Percentiles rank a stretch among this genome's conserved stretches.
These are phyloP conservation scores for Tromatobia lineatoria DNA, from an alignment of 2,888 invertebrate species.

Conservation along the genomic window DNA sequence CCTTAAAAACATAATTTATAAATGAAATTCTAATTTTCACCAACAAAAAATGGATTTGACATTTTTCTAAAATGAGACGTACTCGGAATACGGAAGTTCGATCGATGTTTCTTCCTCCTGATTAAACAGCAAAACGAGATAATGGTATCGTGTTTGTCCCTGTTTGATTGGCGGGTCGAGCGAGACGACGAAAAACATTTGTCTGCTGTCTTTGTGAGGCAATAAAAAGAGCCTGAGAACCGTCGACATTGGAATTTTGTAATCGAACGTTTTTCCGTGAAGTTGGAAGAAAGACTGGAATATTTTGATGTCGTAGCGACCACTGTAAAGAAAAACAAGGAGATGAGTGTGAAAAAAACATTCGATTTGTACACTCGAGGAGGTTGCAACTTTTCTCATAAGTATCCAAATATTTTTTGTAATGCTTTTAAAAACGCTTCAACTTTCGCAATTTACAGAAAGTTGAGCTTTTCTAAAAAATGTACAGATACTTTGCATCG, in stretches of 20 bases:
- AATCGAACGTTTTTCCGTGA: constrained; percentile 99
- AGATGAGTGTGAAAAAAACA: constrained; percentile 13
- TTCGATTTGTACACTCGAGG: too few species aligned
- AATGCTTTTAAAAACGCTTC: too few species aligned
- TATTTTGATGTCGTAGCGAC: constrained; percentile 98
- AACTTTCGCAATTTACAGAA: too few species aligned
- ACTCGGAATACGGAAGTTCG: constrained; percentile 97
- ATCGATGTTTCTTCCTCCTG: constrained; percentile 97
- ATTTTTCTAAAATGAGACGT: constrained; percentile 83
- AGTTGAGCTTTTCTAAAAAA: too few species aligned
- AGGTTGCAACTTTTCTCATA: too few species aligned
- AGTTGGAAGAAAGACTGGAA: constrained; percentile 96
- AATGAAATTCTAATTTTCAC: not conserved
- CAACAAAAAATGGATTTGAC: not conserved
- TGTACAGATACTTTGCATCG: too few species aligned
- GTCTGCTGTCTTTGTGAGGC: constrained; percentile 98
- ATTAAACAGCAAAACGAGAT: constrained; percentile 96
- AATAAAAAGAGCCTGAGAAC: constrained; percentile 97
- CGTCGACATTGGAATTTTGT: constrained; percentile 99
- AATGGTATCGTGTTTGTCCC: constrained; percentile 99
- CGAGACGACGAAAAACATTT: constrained; percentile 98
- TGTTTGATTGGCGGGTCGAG: constrained; percentile 99
- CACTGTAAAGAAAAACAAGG: constrained; percentile 90
- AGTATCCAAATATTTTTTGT: too few species aligned
- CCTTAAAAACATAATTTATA: constrained; percentile 85